Conservation (phyloP, 2,113 vertebrate species). For the Panurus biarmicus region DNA sequence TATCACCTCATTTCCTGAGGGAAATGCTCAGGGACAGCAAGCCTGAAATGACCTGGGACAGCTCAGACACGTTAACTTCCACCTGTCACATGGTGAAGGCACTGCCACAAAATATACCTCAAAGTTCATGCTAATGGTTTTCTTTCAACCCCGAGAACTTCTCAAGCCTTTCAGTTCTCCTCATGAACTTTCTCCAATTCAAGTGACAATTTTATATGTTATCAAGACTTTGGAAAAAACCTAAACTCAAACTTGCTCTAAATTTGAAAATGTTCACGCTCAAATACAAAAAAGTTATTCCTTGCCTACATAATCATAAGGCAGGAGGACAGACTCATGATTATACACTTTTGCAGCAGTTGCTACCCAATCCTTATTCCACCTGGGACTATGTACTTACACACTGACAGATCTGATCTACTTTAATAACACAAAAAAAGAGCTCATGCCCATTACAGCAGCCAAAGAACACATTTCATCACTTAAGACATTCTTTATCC, state of each 20-base stretch:
- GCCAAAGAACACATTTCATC: not conserved
- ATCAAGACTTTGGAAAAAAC: not conserved
- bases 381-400: not conserved
- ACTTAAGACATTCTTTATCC: not conserved
- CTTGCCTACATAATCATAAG: fast-evolving
- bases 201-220: not conserved
- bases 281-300: not conserved
- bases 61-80: not conserved
- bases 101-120: not conserved
- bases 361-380: not conserved
- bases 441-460: not conserved
- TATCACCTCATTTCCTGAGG: not conserved
- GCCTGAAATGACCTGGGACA: not conserved
- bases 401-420: not conserved
- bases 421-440: not conserved
- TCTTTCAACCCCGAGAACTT: not conserved
- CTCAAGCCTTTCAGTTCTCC: not conserved
- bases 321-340: not conserved
- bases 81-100: not conserved
- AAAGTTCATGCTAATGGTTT: fast-evolving
- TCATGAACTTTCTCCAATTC: not conserved
- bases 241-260: not conserved
- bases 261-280: not conserved
- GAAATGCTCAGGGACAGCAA: not conserved
- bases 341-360: not conserved